Base-by-base conservation (phyloP, 2,797 vertebrate genomes). In the Channa striata region DNA sequence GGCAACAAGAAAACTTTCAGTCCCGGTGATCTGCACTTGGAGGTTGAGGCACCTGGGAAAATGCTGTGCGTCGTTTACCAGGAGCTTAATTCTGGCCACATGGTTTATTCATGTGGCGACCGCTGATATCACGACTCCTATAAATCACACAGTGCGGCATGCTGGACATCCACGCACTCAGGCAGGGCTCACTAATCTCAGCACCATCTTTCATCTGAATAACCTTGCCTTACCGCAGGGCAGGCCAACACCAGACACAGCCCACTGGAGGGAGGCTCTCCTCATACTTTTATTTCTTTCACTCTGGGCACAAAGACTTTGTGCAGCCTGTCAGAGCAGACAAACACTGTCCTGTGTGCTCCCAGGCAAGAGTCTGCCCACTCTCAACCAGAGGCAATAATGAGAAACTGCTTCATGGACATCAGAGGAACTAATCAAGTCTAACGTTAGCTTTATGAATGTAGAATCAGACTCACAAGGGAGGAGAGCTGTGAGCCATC, bases 81-180 rank as follows among this genome's bases (percentile, higher is more conserved):
- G 90, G 81, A 86, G 87, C 90, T 93, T 94, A 92, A 94, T 93
- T 93, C 93, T 84, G 87, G 67, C 83, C 91, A 87, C 91, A 94
- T 94, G 93, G 91, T 94, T 94, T 93, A 94, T 95, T 94, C 93
- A 95, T 94, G 92, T 80, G 74, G 89, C 83, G 78, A 89, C 84
- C 81, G 81, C 88, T 86, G 92, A 92, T 94, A 93, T 92, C 92
- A 87, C 83, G 89, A 91, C 91, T 90, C 92, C 91, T 93, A 94
- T 94, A 94, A 94, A 95, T 94, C 93, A 95, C 92, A 76, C 83
- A 87, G 90, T 90, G 91, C 87, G 59, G 85, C 90, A 88, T 85
- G 90, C 87, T 87, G 87, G 85, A 90, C 75, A 70, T 90, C 84
- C 84, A 81, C 74, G 30, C 68, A 70, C 81, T 70, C 61, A 49